Evolutionary conservation across 2,888 invertebrate species (phyloP).

Genomic region (Nomada fabriciana): DNA sequence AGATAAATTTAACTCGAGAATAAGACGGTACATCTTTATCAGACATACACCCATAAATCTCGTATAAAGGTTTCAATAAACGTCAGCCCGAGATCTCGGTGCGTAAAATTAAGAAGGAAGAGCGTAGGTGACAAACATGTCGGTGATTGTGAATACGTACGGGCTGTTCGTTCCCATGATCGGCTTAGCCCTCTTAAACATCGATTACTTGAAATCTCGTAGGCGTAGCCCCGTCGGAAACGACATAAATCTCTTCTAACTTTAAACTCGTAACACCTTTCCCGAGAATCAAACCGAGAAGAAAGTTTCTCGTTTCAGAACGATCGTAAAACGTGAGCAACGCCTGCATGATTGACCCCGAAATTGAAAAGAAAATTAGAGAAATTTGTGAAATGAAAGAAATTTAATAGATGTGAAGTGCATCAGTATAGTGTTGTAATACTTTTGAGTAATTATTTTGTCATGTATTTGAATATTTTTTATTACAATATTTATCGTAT

Average conservation of each 20-base stretch:
- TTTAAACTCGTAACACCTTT: constrained; percentile 39
- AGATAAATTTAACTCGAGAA: not conserved
- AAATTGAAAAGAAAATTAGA: not conserved
- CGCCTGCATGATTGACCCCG: not conserved
- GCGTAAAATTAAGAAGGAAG: constrained; percentile 49
- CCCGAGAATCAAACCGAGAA: constrained; percentile 22
- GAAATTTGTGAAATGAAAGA: not conserved
- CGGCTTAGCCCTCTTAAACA: constrained; percentile 57
- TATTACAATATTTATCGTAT: too few relatives aligned
- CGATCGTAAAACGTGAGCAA: constrained; percentile 25
- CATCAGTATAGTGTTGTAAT: not conserved
- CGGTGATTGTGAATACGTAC: constrained; percentile 60
- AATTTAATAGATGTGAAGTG: not conserved
- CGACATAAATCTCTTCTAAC: constrained; percentile 46
- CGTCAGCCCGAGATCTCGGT: not conserved
- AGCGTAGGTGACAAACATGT: constrained; percentile 61
- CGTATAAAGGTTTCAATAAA: constrained; percentile 14
- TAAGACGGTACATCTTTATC: constrained; percentile 1
- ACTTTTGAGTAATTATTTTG: too few relatives aligned
- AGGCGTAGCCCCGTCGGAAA: constrained; percentile 45
- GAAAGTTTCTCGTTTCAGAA: constrained; percentile 29
- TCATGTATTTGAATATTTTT: too few relatives aligned
- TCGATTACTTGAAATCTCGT: constrained; percentile 59
- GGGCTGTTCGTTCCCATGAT: constrained; percentile 48
- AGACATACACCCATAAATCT: constrained; percentile 5